A percentile compares a stretch with the other conserved stretches of the same genome.
Evolutionary conservation across 1,140 invertebrate species (phyloP).

Genomic region (Trachelipus rathkii): DNA sequence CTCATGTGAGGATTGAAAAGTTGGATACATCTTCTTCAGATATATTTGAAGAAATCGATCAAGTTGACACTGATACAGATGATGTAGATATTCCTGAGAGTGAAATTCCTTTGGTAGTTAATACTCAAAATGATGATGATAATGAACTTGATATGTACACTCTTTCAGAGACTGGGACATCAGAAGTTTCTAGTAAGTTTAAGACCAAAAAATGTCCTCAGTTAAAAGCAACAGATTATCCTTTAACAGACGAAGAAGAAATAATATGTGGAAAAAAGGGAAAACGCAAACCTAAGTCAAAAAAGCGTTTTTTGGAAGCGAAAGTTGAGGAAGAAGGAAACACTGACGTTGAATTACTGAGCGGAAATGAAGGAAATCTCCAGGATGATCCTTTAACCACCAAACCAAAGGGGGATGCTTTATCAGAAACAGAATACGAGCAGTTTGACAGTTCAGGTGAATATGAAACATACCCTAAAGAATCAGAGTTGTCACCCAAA

Average conservation of each 20-base stretch:
- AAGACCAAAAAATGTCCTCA: constrained; percentile 12
- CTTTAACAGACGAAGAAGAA: constrained; percentile 26
- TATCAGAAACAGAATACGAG: constrained; percentile 34
- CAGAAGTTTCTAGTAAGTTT: constrained; percentile 34
- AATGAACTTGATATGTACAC: constrained; percentile 23
- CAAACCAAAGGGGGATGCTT: constrained; percentile 12
- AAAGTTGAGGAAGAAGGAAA: constrained; percentile 28
- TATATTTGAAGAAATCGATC: constrained; percentile 32
- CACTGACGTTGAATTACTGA: constrained; percentile 38
- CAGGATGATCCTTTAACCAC: constrained; percentile 13
- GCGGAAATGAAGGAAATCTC: constrained; percentile 28
- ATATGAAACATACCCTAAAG: constrained; percentile 18
- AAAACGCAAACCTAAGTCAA: constrained; percentile 30
- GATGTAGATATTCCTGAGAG: constrained; percentile 40
- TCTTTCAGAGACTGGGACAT: constrained; percentile 24
- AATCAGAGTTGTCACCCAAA: constrained; percentile 29
- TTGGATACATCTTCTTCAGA: constrained; percentile 28
- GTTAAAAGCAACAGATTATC: not conserved
- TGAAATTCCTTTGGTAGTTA: constrained; percentile 35
- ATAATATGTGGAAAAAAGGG: constrained; percentile 26
- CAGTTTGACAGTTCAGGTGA: constrained; percentile 41
- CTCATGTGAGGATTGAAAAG: constrained; percentile 40
- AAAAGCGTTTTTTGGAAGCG: constrained; percentile 16
- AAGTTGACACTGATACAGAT: constrained; percentile 35
- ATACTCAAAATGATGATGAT: constrained; percentile 23